A percentile compares a stretch with the other conserved stretches of the same genome.
Conservation (phyloP, 2,888 invertebrate genomes). For the Noctua fimbriata region DNA sequence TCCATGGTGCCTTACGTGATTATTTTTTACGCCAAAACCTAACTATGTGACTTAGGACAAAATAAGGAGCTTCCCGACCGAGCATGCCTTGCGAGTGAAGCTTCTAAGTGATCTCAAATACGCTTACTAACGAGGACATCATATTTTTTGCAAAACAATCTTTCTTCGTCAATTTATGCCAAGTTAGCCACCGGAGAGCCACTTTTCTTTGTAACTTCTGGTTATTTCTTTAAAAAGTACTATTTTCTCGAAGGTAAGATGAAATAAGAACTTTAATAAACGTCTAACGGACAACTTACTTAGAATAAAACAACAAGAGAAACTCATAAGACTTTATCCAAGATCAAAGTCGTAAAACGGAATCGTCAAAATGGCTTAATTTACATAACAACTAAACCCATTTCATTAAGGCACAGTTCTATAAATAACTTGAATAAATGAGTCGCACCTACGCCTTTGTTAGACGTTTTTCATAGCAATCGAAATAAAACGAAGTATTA, state of each 20-base stretch:
- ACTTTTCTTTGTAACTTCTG: background rate
- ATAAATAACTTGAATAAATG: slow-evolving; percentile 34
- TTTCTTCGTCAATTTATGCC: slow-evolving; percentile 3
- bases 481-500: slow-evolving; percentile 21
- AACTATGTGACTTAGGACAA: background rate
- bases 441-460: slow-evolving; percentile 10
- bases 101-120: background rate
- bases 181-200: background rate
- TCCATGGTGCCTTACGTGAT: background rate
- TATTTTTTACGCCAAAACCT: background rate
- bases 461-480: background rate
- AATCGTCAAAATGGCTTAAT: slow-evolving; percentile 6
- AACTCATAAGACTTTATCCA: background rate
- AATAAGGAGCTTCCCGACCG: background rate
- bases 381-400: slow-evolving; percentile 7
- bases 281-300: too few species aligned
- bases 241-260: background rate
- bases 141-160: background rate
- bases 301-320: background rate
- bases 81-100: background rate
- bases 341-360: slow-evolving; percentile 16
- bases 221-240: background rate
- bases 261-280: background rate
- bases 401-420: slow-evolving; percentile 3
- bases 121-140: background rate